Evolutionary conservation across 1,140 invertebrate species (phyloP).

Genomic region (Formica exsecta): DNA sequence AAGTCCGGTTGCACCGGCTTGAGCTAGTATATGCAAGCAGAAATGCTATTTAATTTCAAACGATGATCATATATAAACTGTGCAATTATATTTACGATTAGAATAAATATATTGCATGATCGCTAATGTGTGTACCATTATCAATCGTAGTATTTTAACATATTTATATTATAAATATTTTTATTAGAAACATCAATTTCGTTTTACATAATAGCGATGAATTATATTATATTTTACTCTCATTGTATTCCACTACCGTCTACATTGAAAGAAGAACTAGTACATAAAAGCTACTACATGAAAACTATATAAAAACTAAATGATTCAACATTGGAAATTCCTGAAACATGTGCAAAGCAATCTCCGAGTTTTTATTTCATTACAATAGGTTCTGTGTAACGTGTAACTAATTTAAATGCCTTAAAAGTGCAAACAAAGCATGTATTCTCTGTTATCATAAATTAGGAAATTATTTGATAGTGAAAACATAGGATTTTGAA

Average conservation of each 20-base stretch:
- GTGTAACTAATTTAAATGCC: background rate
- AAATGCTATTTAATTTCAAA: conserved; percentile 23
- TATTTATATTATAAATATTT: too few relatives aligned
- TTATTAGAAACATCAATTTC: background rate
- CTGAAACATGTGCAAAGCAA: background rate
- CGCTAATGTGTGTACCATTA: background rate
- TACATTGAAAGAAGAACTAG: too few relatives aligned
- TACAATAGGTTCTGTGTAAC: background rate
- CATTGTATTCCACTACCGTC: background rate
- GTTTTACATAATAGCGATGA: background rate
- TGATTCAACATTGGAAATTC: conserved; percentile 1
- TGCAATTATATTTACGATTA: background rate
- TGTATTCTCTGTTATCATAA: background rate
- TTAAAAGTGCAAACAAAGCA: background rate
- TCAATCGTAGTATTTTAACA: too few relatives aligned
- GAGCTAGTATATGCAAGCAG: conserved; percentile 2
- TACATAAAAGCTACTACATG: too few relatives aligned
- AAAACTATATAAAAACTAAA: background rate
- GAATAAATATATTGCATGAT: background rate
- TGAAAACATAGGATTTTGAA: background rate
- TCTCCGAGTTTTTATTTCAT: background rate
- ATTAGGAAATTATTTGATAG: background rate
- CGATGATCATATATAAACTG: background rate
- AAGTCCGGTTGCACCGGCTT: conserved; percentile 12
- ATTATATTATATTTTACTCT: background rate